A percentile compares a stretch with the other conserved stretches of the same genome.
Conservation (phyloP, 2,113 vertebrate species). For the Gorsachius goisagi region DNA sequence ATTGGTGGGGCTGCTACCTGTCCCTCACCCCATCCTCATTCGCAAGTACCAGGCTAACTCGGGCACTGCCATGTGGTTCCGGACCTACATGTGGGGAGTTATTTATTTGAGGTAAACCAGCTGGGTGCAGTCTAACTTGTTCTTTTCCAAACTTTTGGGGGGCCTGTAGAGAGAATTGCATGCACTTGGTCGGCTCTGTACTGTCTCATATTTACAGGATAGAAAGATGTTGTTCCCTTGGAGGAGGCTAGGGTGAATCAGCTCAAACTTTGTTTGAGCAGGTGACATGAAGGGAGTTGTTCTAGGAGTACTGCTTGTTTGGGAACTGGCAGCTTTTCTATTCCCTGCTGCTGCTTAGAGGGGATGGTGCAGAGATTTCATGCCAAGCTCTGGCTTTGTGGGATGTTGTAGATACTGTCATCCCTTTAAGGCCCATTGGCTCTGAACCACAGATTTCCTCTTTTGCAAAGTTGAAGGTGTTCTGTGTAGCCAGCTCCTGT, state of each 20-base stretch:
- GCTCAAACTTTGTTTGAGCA: neutral
- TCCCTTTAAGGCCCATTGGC: neutral
- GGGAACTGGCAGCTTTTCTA: neutral
- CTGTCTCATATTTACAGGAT: neutral
- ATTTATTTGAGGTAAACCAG: slow-evolving; percentile 92
- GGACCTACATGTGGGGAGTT: slow-evolving; percentile 99
- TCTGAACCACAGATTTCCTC: neutral
- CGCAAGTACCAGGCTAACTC: slow-evolving; percentile 98
- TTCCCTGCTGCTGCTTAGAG: neutral
- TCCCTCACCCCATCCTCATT: slow-evolving; percentile 97
- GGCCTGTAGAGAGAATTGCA: neutral
- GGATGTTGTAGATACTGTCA: neutral
- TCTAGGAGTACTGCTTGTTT: neutral
- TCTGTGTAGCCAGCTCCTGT: neutral
- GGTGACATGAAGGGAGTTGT: neutral
- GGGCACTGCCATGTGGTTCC: slow-evolving; percentile 98
- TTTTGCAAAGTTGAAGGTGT: neutral
- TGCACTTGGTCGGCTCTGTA: neutral
- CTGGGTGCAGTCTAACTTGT: neutral
- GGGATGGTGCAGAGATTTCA: neutral
- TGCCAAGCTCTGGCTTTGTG: neutral
- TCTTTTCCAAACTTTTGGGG: neutral
- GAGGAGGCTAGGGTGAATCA: neutral
- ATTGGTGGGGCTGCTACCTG: slow-evolving; percentile 92
- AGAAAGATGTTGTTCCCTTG: neutral